Evolutionary conservation across 2,797 vertebrate genomes (phyloP), one percentile per base, ranked within the genome.

Genomic region (Manis crassicaudata): DNA sequence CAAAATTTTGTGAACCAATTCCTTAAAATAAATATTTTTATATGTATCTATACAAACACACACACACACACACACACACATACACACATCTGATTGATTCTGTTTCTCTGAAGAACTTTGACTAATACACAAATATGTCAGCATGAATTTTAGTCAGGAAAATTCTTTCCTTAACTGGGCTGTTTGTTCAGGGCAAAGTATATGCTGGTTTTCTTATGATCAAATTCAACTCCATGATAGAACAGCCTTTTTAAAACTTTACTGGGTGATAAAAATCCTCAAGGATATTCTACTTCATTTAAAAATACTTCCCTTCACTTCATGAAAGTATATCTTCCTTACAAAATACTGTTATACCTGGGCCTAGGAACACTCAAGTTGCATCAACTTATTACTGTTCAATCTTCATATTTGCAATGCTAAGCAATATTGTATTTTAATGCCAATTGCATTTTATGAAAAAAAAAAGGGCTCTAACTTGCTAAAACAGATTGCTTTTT

Each of bases 381-480:
- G 7, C 32, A 63, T 21, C 46, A 60, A 80, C 40, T 88, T 90
- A 73, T 58, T 88, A 70, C 54, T 25, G 27, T 76, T 94, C 95
- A 92, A 88, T 94, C 94, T 92, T 90, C 82, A 62, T 87, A 83
- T 83, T 86, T 90, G 76, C 21, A 80, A 65, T 81, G 62, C 76
- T 23, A 84, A 89, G 60, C 8, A 37, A 80, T 80, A 90, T 35
- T 94, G n/a, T 63, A 84, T 94, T 89, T 96, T 89, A 95, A 89
- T 60, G 68, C 11, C 56, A 18, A 54, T 67, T 80, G 58, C 70
- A 52, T 17, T 77, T 92, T 27, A 92, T 75, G 65, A 75, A 67
- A n/a, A 46, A 40, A 37, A 75, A 37, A 86, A 73, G 40, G 56
- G 37, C 43, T 87, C 73, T 32, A 94, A 73, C 29, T 97, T 90